Base-by-base conservation (phyloP, 2,797 vertebrate genomes). In the Hydrolagus colliei region DNA sequence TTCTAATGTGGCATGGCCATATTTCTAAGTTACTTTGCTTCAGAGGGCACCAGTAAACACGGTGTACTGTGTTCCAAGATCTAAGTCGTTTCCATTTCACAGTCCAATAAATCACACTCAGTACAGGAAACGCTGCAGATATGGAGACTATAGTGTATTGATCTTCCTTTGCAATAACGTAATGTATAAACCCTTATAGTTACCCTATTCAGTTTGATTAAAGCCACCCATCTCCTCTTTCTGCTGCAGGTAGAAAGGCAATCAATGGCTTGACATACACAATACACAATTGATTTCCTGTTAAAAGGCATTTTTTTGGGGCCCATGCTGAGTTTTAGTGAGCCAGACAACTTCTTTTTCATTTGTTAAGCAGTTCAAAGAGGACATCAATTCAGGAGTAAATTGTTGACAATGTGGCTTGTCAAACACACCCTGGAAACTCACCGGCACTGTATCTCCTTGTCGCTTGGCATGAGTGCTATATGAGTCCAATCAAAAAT, bases 121-220 rank as follows among this genome's bases (percentile, higher is more conserved):
- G 16, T 20, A 67, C 16, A 68, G 79, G 65, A 84, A 41, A 32
- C 4, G 52, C 32, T 84, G 65, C 41, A 68, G 68, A 84, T 84
- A 52, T 84, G 79, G 79, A 52, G 79, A 71, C 65, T 35, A 41
- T 65, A 84, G 65, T 41, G 18, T n/a, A 71, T 84, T 84, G 65
- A 41, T 84, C 68, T 65, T 52, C 41, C 16, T 13, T 63, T 84
- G 32, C 65, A 84, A 41, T 71, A 41, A 41, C 41, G 65, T 65
- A 84, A 68, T 71, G 63, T 84, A 52, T 71, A 84, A 77, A 68
- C 63, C 65, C 41, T 71, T 67, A 35, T 71, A 84, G 68, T 82
- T 84, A 84, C 41, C 79, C 32, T 41, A 84, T 84, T 84, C 65
- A 11, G 63, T 84, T 84, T 18, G 4, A 84, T 84, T 71, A 68